phyloP scores from a whole-genome alignment of 2,113 vertebrate species.

The Vulpes vulpes region DNA sequence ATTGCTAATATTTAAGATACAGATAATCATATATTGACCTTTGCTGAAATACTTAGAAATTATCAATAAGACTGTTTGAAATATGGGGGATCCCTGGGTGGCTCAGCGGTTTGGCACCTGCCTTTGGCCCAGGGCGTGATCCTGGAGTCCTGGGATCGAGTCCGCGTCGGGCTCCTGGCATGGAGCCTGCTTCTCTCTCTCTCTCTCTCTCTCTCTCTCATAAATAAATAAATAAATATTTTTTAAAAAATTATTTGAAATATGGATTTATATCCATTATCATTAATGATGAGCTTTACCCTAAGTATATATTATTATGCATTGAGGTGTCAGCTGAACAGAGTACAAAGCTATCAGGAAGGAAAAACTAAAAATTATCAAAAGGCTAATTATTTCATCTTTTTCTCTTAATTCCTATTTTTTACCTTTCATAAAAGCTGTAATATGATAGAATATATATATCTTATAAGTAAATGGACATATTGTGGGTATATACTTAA shows the following conservation, averaged over 20 bases:
- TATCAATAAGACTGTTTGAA: slow-evolving; percentile 6
- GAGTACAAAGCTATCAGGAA: neutral
- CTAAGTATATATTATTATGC: neutral
- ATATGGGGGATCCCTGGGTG: no score
- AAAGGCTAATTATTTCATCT: neutral
- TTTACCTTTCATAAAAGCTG: slow-evolving; percentile 50
- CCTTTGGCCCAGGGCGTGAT: no score
- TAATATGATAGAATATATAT: neutral
- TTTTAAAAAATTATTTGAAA: neutral
- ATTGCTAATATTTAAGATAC: slow-evolving; percentile 36
- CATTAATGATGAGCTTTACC: neutral
- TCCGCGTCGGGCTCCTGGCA: no score
- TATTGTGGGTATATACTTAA: neutral
- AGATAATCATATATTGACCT: neutral
- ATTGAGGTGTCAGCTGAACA: slow-evolving; percentile 28
- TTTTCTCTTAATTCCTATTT: neutral
- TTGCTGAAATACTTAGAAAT: slow-evolving; percentile 30
- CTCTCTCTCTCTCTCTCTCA: no score
- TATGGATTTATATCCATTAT: neutral
- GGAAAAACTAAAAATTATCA: slow-evolving; percentile 7
- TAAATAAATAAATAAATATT: no score
- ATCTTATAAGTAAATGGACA: neutral
- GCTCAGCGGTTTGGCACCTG: no score
- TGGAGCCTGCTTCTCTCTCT: no score
- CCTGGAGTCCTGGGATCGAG: no score